Evolutionary conservation across 2,888 invertebrate genomes (phyloP).

Genomic region (Clivina fossor): DNA sequence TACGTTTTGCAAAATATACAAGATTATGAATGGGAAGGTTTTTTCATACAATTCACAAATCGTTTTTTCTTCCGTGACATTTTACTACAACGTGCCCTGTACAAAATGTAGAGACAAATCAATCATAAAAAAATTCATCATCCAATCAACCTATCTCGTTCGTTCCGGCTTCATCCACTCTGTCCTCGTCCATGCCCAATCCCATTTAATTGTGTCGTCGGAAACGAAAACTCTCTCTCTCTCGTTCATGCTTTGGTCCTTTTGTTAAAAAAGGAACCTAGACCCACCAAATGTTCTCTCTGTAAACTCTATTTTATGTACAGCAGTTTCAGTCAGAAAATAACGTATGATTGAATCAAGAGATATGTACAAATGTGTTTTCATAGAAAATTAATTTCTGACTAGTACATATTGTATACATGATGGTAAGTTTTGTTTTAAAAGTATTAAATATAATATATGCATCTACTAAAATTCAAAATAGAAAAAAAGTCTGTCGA

Average conservation of each 20-base stretch:
- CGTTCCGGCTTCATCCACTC: slow-evolving; percentile 16
- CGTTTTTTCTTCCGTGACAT: slow-evolving; percentile 19
- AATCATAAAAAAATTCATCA: slow-evolving; percentile 24
- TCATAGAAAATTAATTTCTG: slow-evolving; percentile 33
- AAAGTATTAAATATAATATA: slow-evolving; percentile 24
- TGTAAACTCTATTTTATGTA: slow-evolving; percentile 31
- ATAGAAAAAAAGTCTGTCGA: slow-evolving; percentile 21
- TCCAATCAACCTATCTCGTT: slow-evolving; percentile 21
- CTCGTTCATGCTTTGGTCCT: slow-evolving; percentile 18
- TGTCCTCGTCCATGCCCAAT: neutral
- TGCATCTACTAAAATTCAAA: slow-evolving; percentile 16
- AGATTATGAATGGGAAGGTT: slow-evolving; percentile 33
- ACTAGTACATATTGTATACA: slow-evolving; percentile 35
- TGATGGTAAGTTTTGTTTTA: no score
- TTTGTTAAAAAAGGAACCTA: slow-evolving; percentile 14
- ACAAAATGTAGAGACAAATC: slow-evolving; percentile 21
- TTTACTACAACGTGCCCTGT: slow-evolving; percentile 29
- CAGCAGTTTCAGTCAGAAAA: slow-evolving; percentile 34
- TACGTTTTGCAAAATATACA: slow-evolving; percentile 34
- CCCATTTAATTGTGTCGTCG: slow-evolving; percentile 12
- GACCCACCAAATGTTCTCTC: slow-evolving; percentile 30
- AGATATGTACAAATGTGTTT: slow-evolving; percentile 32
- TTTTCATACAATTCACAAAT: slow-evolving; percentile 32
- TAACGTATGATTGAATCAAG: slow-evolving; percentile 28
- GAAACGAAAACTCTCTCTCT: slow-evolving; percentile 18